Percentiles rank a stretch among this genome's conserved stretches.
Evolutionary conservation across 2,113 vertebrate species (phyloP).

Genomic region (Psammodynastes pulverulentus): DNA sequence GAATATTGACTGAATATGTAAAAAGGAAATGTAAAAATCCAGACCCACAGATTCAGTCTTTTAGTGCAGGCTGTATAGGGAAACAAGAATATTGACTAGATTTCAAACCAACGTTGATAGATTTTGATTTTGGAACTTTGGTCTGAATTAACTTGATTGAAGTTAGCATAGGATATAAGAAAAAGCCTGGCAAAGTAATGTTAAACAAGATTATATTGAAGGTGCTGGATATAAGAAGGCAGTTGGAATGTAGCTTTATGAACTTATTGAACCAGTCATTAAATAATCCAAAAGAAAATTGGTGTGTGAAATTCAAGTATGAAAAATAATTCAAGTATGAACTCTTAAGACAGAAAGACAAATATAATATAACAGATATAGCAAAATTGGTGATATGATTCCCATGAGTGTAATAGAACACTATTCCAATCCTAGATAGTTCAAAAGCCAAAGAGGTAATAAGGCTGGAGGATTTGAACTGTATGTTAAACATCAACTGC

Average conservation of each 20-base stretch:
- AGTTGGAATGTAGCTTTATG: not conserved
- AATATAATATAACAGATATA: not conserved
- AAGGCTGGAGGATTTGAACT: too few relatives aligned
- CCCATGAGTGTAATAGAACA: too few relatives aligned
- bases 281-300: not conserved
- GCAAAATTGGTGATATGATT: too few relatives aligned
- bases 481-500: too few relatives aligned
- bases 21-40: not conserved
- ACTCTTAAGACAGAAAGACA: not conserved
- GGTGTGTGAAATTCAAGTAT: not conserved
- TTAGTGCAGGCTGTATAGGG: not conserved
- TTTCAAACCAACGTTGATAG: not conserved
- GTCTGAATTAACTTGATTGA: not conserved
- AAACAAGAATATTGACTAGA: not conserved
- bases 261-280: not conserved
- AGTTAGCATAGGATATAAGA: not conserved
- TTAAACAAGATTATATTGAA: not conserved
- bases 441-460: too few relatives aligned
- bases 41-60: not conserved
- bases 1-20: not conserved
- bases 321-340: not conserved
- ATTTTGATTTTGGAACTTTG: not conserved
- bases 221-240: not conserved
- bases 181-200: not conserved
- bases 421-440: too few relatives aligned